phyloP scores from a whole-genome alignment of 2,888 invertebrate species.

The Selenia dentaria region DNA sequence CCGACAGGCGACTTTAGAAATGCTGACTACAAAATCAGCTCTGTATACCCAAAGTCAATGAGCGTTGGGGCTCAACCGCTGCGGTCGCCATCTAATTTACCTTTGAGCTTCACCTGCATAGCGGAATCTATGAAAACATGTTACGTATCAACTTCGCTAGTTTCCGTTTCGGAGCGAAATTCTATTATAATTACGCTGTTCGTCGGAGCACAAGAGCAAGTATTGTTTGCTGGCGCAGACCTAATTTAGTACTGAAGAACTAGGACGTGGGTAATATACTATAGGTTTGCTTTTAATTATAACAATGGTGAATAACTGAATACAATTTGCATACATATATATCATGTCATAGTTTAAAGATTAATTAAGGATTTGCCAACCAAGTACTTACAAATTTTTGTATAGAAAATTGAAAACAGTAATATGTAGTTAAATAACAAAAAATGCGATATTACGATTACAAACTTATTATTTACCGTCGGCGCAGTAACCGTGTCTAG shows the following conservation, averaged over 20 bases:
- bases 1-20: constrained; percentile 31
- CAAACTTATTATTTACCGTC: no score
- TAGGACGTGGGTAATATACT: background rate
- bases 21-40: constrained; percentile 42
- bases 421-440: no score
- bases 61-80: constrained; percentile 48
- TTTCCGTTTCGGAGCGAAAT: constrained; percentile 29
- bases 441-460: no score
- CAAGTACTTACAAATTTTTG: no score
- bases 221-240: constrained; percentile 25
- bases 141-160: constrained; percentile 36
- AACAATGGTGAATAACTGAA: background rate
- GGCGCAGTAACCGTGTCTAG: no score
- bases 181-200: constrained; percentile 35
- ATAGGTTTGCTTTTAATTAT: background rate
- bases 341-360: no score
- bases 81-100: constrained; percentile 73
- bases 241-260: background rate
- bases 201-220: background rate
- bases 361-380: no score
- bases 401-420: no score
- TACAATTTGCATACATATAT: background rate
- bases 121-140: constrained; percentile 43
- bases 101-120: constrained; percentile 59
- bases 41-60: constrained; percentile 46